Evolutionary conservation across 2,113 vertebrate genomes (phyloP), one percentile per base, ranked within the genome.

Genomic region (Fulica atra): DNA sequence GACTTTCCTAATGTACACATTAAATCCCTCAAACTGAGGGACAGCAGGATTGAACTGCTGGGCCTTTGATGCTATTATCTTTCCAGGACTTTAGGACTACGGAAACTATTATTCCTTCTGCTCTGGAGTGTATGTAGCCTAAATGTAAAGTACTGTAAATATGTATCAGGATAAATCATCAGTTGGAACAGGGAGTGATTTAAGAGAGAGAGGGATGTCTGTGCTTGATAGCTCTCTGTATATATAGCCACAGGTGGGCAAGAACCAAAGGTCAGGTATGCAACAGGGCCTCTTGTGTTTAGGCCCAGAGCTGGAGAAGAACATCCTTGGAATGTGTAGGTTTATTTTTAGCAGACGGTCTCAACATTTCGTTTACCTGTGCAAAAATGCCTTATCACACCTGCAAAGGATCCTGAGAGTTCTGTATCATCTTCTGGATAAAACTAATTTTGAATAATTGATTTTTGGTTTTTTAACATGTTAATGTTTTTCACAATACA

Each of bases 401-500:
- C 66, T 69, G 18, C 50, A 73, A 76, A 72, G 48, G 46, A 61
- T 80, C 66, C 86, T 25, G 60, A 87, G 29, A 93, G 63, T 29
- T 33, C 29, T 3, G 3, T 78, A 17, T 13, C 46, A n/a, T 71
- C 68, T 88, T 54, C 79, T 28, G 8, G n/a, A 60, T 72, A 68
- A 85, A 93, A 88, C 51, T 51, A 51, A 86, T 76, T 79, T 42
- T 35, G 63, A 90, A 53, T 50, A 44, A 68, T 29, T 74, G 35
- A 16, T 54, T 56, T 83, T 51, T 48, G 48, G 8, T 20, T 23
- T 53, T 81, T 80, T 13, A 64, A 61, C 7, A 11, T 72, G 81
- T 73, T 94, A 71, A 91, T 95, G 48, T 77, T 68, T 95, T 88
- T 94, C 38, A 91, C 68, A 68, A 81, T 72, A 16, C 59, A 53